phyloP scores from a whole-genome alignment of 2,888 invertebrate genomes.

The Stenichneumon culpator region DNA sequence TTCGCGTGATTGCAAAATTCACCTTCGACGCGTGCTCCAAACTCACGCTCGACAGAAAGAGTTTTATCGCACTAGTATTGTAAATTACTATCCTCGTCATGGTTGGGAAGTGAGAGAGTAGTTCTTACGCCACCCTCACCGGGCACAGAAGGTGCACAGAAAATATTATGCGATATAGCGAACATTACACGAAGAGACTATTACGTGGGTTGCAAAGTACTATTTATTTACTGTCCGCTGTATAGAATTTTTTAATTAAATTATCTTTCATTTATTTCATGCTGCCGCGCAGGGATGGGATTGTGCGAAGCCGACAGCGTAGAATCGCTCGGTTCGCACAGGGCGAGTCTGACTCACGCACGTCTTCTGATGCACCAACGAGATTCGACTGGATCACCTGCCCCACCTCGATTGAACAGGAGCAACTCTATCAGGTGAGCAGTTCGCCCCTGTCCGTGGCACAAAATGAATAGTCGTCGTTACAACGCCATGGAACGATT shows the following conservation, averaged over 20 bases:
- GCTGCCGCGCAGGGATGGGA: conserved; percentile 79
- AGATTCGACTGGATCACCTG: conserved; percentile 86
- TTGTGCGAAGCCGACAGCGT: conserved; percentile 97
- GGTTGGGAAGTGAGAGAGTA: no score
- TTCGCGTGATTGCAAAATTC: no score
- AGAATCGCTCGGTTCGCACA: conserved; percentile 91
- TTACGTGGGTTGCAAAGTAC: not conserved
- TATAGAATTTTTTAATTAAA: not conserved
- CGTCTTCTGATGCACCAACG: conserved; percentile 88
- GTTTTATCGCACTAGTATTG: no score
- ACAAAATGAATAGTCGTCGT: not conserved
- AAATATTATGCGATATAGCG: no score
- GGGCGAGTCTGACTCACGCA: conserved; percentile 91
- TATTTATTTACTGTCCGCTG: no score
- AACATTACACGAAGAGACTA: no score
- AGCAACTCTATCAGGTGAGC: conserved; percentile 97
- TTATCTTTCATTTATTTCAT: conserved; percentile 3
- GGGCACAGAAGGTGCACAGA: no score
- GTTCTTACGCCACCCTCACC: no score
- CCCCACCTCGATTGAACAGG: conserved; percentile 92
- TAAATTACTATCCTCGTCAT: no score
- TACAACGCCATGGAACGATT: conserved; percentile 48
- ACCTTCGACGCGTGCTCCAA: no score
- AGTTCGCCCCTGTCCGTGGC: not conserved
- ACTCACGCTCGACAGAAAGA: no score